phyloP scores from a whole-genome alignment of 2,113 vertebrate species.

The Hemiprocne comata region DNA sequence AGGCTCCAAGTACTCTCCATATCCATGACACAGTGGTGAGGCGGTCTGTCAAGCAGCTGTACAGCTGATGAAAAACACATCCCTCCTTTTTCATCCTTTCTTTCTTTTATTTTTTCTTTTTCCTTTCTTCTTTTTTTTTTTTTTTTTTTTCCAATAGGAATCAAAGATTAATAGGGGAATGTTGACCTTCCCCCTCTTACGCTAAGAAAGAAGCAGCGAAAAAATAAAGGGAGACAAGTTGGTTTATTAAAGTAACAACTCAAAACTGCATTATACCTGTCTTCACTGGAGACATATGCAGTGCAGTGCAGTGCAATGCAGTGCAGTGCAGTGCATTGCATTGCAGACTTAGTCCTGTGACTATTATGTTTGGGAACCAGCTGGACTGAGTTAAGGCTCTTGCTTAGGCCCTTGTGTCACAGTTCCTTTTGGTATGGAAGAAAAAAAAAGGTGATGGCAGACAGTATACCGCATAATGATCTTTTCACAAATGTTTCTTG shows the following conservation, averaged over 20 bases:
- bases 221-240: background rate
- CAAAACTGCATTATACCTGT: background rate
- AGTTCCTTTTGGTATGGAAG: background rate
- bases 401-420: background rate
- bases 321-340: too few species aligned
- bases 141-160: background rate
- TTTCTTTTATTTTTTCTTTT: accelerated
- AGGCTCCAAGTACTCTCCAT: accelerated
- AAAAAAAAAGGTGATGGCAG: background rate
- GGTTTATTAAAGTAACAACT: background rate
- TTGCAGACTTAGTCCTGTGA: background rate
- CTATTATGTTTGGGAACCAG: background rate
- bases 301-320: too few species aligned
- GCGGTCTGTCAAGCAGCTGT: background rate
- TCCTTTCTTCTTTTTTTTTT: too few species aligned
- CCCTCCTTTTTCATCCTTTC: accelerated
- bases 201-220: background rate
- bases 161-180: background rate
- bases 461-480: background rate
- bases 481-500: background rate
- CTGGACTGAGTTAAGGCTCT: background rate
- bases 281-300: background rate
- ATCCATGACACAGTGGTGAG: accelerated
- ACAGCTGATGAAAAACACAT: too few species aligned
- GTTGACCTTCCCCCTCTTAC: background rate